These are phyloP conservation scores for Trigoniulus corallinus DNA, from an alignment of 1,140 invertebrate genomes.

Conservation along the genomic window DNA sequence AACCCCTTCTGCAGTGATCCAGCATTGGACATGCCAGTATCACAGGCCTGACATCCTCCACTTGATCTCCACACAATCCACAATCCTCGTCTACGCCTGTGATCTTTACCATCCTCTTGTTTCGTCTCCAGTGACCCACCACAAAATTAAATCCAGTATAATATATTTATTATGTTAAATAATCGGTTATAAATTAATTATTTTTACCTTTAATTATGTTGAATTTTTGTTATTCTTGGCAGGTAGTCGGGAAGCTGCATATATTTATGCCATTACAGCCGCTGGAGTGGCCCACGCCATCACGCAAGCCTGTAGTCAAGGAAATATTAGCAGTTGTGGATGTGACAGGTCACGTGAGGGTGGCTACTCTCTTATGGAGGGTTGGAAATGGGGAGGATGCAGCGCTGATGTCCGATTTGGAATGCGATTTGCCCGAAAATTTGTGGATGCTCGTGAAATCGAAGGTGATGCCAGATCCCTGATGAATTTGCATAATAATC, in stretches of 20 bases:
- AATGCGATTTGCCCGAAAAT: slow-evolving; percentile 55
- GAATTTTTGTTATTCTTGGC: slow-evolving; percentile 14
- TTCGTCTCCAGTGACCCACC: too few species aligned
- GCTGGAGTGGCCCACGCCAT: slow-evolving; percentile 78
- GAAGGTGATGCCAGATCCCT: slow-evolving; percentile 66
- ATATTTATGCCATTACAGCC: slow-evolving; percentile 75
- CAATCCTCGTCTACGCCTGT: too few species aligned
- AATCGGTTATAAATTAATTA: too few species aligned
- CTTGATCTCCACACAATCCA: too few species aligned
- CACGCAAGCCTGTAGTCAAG: slow-evolving; percentile 73
- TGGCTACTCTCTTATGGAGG: slow-evolving; percentile 15
- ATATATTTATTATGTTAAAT: too few species aligned
- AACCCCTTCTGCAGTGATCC: too few species aligned
- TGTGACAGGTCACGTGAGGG: slow-evolving; percentile 41
- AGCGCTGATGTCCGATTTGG: slow-evolving; percentile 62
- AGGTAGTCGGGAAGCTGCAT: slow-evolving; percentile 82
- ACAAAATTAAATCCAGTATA: too few species aligned
- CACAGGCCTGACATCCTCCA: too few species aligned
- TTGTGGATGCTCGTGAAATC: slow-evolving; percentile 65
- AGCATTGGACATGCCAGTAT: too few species aligned
- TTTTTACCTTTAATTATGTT: too few species aligned
- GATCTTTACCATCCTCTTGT: too few species aligned
- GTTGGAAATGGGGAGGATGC: slow-evolving; percentile 78
- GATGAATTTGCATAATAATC: slow-evolving; percentile 97
- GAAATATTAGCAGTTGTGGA: slow-evolving; percentile 71